A percentile compares a stretch with the other conserved stretches of the same genome.
These are phyloP conservation scores for Urocynchramus pylzowi DNA, from an alignment of 2,113 vertebrate species.

Conservation along the genomic window DNA sequence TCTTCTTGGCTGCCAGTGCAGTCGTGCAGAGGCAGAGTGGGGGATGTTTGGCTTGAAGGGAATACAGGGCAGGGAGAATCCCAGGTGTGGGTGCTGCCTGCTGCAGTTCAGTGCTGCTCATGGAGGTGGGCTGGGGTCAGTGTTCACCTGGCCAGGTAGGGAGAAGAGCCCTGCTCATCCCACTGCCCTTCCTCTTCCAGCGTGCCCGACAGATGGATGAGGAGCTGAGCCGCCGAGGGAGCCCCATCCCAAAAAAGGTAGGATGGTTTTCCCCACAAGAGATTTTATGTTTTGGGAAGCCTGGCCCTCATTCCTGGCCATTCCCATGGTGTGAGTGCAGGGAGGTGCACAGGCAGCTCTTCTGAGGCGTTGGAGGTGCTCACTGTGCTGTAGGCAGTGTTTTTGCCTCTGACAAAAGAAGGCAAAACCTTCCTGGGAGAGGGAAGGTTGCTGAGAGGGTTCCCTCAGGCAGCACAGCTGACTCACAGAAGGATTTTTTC, in stretches of 20 bases:
- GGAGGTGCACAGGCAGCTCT: not conserved
- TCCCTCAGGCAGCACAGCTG: no score
- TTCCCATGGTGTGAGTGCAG: accelerated
- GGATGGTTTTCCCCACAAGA: not conserved
- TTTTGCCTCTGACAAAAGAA: not conserved
- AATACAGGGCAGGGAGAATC: not conserved
- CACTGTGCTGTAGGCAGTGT: accelerated
- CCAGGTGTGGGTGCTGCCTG: not conserved
- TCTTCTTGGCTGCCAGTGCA: accelerated
- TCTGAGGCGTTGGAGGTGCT: not conserved
- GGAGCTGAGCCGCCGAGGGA: conserved; percentile 81
- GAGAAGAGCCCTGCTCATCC: not conserved
- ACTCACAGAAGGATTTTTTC: not conserved
- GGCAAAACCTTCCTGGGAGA: not conserved
- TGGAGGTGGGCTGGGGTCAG: accelerated
- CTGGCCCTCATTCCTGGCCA: not conserved
- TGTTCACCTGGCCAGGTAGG: accelerated
- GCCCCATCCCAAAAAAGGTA: conserved; percentile 89
- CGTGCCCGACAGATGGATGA: conserved; percentile 83
- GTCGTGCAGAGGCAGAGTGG: not conserved
- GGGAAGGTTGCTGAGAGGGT: no score
- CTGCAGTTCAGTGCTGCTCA: not conserved
- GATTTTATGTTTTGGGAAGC: not conserved
- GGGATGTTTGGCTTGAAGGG: not conserved
- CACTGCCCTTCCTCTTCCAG: conserved; percentile 57